A percentile compares a stretch with the other conserved stretches of the same genome.
These are phyloP conservation scores for Leptodirus hochenwartii DNA, from an alignment of 2,888 invertebrate species.

Conservation along the genomic window DNA sequence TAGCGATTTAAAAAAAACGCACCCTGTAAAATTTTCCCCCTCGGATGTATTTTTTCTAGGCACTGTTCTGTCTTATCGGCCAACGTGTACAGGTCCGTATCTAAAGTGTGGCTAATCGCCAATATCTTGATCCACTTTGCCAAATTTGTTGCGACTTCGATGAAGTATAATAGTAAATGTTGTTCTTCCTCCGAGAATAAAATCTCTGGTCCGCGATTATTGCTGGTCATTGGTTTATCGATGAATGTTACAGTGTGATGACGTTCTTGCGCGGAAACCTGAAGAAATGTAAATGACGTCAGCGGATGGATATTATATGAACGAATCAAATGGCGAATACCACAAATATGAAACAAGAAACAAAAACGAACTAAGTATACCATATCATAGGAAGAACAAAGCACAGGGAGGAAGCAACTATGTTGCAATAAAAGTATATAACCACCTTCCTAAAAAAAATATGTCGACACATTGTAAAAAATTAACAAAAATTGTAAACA, in stretches of 20 bases:
- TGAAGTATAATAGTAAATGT: conserved; percentile 52
- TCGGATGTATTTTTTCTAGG: conserved; percentile 59
- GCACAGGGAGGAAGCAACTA: too few species aligned
- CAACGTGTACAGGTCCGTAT: conserved; percentile 54
- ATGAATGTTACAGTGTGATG: conserved; percentile 21
- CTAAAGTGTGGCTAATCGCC: conserved; percentile 49
- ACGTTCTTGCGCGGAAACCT: too few species aligned
- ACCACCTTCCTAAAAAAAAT: too few species aligned
- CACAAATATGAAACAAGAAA: too few species aligned
- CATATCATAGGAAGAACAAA: too few species aligned
- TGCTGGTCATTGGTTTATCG: conserved; percentile 15
- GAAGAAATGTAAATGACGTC: too few species aligned
- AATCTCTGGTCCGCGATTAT: conserved; percentile 24
- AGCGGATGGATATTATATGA: too few species aligned
- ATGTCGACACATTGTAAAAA: too few species aligned
- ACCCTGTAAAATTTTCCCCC: conserved; percentile 61
- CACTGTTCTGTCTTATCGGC: conserved; percentile 53
- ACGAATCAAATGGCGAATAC: too few species aligned
- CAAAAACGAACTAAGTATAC: too few species aligned
- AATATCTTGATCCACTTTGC: conserved; percentile 62
- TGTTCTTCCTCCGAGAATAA: conserved; percentile 45
- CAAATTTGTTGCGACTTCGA: conserved; percentile 70
- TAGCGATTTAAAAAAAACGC: conserved; percentile 59
- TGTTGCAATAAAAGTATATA: too few species aligned
- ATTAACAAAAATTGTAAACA: too few species aligned